Base-by-base conservation (phyloP, 2,113 vertebrate genomes). In the Pachyramphus minor region DNA sequence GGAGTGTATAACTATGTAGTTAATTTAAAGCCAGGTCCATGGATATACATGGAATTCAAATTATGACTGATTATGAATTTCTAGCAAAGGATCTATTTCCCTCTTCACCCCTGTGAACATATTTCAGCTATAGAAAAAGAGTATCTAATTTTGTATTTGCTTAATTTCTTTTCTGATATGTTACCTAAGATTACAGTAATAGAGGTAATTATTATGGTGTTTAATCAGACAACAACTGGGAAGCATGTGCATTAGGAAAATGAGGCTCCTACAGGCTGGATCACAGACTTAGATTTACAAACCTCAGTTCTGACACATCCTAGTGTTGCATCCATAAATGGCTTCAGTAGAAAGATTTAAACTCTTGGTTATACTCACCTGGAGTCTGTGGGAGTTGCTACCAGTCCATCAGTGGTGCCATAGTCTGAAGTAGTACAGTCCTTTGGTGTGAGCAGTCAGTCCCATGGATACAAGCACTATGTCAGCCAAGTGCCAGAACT, bases 401-500 rank as follows among this genome's bases (percentile, higher is more conserved):
- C 18, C 33, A 41, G 24, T n/a, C 5, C 20, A 3, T 41, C 45
- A 20, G 20, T 37, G 25, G 11, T 39, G 30, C 23, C 22, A 23
- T 2, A n/a, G 28, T 12, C 31, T 84, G 55, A 31, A 93, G 44
- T 0, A 4, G 17, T 49, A 23, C 44, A 28, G 50, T 44, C 11
- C 28, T n/a, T 81, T 0, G 3, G 9, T 2, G 12, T 12, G 28
- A 37, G 42, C 33, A 63, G 19, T 2, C 6, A 13, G 23, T 18
- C 10, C 13, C 45, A 50, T 23, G 39, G 30, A 23, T 41, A 10
- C 17, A 8, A 31, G 39, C 9, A 4, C 1, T 12, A 3, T 0
- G 0, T 19, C 6, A 80, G 23, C 30, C 33, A 59, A 56, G 18
- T 4, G 9, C 10, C 39, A 72, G 13, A 35, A 4, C 3, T 8